Conservation (phyloP, 2,888 invertebrate genomes). For the Nasonovia ribisnigri region DNA sequence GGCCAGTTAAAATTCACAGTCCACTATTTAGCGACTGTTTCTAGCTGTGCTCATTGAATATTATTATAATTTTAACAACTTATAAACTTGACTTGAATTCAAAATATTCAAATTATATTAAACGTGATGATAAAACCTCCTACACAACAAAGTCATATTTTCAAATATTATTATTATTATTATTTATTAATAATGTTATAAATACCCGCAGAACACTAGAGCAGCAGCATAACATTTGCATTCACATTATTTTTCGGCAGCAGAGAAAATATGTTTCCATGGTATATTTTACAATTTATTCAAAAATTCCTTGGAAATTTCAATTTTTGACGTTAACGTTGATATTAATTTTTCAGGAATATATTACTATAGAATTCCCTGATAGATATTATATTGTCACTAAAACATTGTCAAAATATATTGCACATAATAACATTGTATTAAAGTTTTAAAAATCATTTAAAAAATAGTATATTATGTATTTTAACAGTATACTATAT, state of each 20-base stretch:
- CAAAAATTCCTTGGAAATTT: neutral
- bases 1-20: too few species aligned
- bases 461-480: neutral
- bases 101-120: neutral
- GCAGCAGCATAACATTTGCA: neutral
- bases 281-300: neutral
- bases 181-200: neutral
- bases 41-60: neutral
- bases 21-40: too few species aligned
- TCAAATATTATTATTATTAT: neutral
- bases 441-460: neutral
- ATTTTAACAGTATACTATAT: neutral
- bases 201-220: neutral
- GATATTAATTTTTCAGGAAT: neutral
- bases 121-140: neutral
- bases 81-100: neutral
- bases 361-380: neutral
- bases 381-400: neutral
- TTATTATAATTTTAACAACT: neutral
- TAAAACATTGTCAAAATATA: neutral
- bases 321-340: neutral
- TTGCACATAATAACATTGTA: neutral
- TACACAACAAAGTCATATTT: neutral
- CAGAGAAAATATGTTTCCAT: neutral
- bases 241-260: neutral